These are phyloP conservation scores for Apodemia mormo DNA, from an alignment of 2,888 invertebrate genomes.

Conservation along the genomic window DNA sequence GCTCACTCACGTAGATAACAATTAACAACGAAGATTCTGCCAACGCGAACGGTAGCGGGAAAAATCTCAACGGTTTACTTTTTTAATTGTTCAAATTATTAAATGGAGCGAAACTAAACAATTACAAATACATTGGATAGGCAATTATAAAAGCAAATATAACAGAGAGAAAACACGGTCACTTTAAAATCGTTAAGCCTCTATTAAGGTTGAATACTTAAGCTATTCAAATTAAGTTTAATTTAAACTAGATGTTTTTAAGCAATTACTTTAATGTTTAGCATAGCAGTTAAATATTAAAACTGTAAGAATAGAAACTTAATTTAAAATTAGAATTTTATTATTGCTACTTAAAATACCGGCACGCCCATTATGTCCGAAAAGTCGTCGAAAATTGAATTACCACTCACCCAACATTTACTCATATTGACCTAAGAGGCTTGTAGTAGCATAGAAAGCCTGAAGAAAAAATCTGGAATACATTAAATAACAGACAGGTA, in stretches of 20 bases:
- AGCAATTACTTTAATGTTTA: not conserved
- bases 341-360: too few species aligned
- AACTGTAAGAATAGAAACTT: not conserved
- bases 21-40: slow-evolving; percentile 5
- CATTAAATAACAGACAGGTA: too few species aligned
- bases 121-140: slow-evolving; percentile 36
- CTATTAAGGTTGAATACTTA: not conserved
- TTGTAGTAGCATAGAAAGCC: too few species aligned
- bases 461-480: too few species aligned
- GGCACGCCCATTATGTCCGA: too few species aligned
- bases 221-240: not conserved
- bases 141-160: slow-evolving; percentile 9
- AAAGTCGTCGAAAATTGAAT: too few species aligned
- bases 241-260: not conserved
- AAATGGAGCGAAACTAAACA: slow-evolving; percentile 59
- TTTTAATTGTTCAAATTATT: slow-evolving; percentile 52
- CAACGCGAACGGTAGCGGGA: slow-evolving; percentile 27
- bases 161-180: slow-evolving; percentile 2
- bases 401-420: too few species aligned
- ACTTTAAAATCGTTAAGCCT: not conserved
- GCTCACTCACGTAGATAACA: slow-evolving; percentile 13
- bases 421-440: too few species aligned
- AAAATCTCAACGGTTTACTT: slow-evolving; percentile 50
- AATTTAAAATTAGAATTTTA: too few species aligned
- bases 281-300: not conserved